These are phyloP conservation scores for Lepus americanus DNA, from an alignment of 2,113 vertebrate species.

Conservation along the genomic window DNA sequence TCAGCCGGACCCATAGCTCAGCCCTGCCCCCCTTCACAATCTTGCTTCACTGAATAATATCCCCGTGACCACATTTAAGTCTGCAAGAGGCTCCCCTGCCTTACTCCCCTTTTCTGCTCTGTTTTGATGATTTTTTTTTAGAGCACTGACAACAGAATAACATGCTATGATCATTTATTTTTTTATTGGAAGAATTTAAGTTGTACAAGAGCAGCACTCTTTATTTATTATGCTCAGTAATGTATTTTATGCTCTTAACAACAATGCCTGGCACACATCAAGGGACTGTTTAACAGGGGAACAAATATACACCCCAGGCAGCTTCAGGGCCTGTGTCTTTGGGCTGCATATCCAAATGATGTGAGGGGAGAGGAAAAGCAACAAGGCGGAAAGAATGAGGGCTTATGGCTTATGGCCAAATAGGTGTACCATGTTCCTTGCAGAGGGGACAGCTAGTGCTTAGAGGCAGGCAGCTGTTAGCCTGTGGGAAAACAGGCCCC, in stretches of 20 bases:
- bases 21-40: neutral
- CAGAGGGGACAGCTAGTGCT: neutral
- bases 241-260: neutral
- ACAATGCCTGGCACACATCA: neutral
- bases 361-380: neutral
- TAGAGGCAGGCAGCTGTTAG: neutral
- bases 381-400: neutral
- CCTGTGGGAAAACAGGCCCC: neutral
- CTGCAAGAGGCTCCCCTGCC: neutral
- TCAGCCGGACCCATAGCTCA: neutral
- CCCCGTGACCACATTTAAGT: neutral
- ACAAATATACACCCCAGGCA: neutral
- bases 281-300: neutral
- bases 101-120: neutral
- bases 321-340: neutral
- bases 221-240: neutral
- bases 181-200: slow-evolving; percentile 11
- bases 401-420: neutral
- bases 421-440: no score
- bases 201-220: neutral
- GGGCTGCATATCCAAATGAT: neutral
- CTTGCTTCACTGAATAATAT: neutral
- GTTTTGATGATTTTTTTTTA: neutral
- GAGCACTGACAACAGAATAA: neutral
- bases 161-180: neutral